Base-by-base conservation (phyloP, 1,140 invertebrate genomes). In the Drosophila nigrodunni region DNA sequence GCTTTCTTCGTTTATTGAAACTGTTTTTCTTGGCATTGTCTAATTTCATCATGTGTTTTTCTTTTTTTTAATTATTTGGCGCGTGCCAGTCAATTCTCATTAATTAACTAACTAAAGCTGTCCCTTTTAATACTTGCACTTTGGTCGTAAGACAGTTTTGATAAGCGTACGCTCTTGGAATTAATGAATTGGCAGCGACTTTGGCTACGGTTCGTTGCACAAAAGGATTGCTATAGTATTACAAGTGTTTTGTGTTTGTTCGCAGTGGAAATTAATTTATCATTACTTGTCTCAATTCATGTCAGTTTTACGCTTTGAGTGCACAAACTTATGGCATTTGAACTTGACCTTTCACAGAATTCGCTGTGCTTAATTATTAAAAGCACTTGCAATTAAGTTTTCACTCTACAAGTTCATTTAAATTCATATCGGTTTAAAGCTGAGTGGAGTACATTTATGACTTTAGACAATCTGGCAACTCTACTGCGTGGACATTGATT, bases 181-280 rank as follows among this genome's bases (percentile, higher is more conserved):
- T 88, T 88, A 89, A 88, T 88, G 87, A 89, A 85, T 75, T 79
- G 60, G 50, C 67, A 25, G 68, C 70, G 66, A 77, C 74, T 74
- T 74, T 65, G 70, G 21, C 21, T 21, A 8, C 43, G 21, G 62
- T 25, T 64, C 55, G 34, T 49, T 43, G 60, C 69, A 71, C 46
- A 60, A 54, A 74, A 8, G 15, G 46, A 52, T 25, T 64, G 25
- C 46, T 39, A 44, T 11, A 39, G 52, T 6, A 55, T 41, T 57
- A 57, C 10, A 18, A 21, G 15, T 41, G 54, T 57, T 57, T 10
- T 13, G 7, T 57, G 54, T 46, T 34, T 58, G 69, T 57, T 65
- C 49, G 35, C 41, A 65, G 55, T 47, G 54, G 15, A 69, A 80
- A 61, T 74, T 86, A 80, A 85, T 85, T 85, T 78, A 85, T 85